A percentile compares a stretch with the other conserved stretches of the same genome.
Conservation (phyloP, 2,888 invertebrate species). For the Kuschelorhynchus macadamiae region DNA sequence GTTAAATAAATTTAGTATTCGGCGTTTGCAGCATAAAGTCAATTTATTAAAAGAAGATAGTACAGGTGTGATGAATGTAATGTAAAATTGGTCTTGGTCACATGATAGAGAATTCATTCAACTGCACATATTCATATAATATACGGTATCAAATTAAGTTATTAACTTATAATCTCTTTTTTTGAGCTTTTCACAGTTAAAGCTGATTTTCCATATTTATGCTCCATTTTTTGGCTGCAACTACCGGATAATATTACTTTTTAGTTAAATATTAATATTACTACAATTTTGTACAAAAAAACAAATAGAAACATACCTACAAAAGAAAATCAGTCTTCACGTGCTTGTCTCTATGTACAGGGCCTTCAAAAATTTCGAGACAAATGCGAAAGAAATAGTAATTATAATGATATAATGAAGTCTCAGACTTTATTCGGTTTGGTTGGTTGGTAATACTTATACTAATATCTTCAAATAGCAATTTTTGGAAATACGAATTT, state of each 20-base stretch:
- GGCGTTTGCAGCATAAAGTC: too few relatives aligned
- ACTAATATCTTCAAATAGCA: too few relatives aligned
- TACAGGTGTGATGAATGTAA: not conserved
- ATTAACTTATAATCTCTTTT: not conserved
- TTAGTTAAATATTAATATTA: conserved; percentile 32
- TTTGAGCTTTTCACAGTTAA: conserved; percentile 11
- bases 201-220: conserved; percentile 30
- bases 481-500: too few relatives aligned
- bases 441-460: too few relatives aligned
- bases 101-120: too few relatives aligned
- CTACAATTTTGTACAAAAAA: conserved; percentile 63
- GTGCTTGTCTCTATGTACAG: conserved; percentile 60
- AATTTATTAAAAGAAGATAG: too few relatives aligned
- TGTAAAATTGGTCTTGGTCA: conserved; percentile 10
- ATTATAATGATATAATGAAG: too few relatives aligned
- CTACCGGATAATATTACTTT: conserved; percentile 18
- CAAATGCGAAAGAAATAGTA: too few relatives aligned
- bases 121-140: too few relatives aligned
- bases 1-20: too few relatives aligned
- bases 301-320: too few relatives aligned
- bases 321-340: conserved; percentile 69
- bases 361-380: conserved; percentile 6
- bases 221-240: conserved; percentile 15
- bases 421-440: too few relatives aligned
- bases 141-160: not conserved